These are phyloP conservation scores for Hystrix cristata DNA, from an alignment of 2,113 vertebrate genomes.

Conservation along the genomic window DNA sequence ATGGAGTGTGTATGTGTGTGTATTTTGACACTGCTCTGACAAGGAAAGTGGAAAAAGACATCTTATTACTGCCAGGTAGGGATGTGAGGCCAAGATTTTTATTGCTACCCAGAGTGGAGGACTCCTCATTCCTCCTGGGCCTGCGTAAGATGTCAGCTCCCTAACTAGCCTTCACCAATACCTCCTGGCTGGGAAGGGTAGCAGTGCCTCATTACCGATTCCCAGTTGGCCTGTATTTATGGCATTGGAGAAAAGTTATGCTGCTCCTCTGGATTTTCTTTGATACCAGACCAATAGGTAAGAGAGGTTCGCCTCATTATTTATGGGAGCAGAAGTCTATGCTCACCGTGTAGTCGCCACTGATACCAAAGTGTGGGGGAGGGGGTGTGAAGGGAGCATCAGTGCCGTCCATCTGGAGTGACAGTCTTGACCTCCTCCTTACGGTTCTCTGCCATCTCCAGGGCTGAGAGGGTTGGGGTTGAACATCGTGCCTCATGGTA, in stretches of 20 bases:
- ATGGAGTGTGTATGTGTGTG: neutral
- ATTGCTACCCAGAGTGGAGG: neutral
- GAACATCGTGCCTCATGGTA: neutral
- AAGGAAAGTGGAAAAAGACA: neutral
- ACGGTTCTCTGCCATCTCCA: neutral
- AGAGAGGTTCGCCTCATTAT: neutral
- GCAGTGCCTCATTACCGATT: neutral
- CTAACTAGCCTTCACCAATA: neutral
- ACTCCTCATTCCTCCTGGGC: neutral
- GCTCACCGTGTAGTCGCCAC: neutral
- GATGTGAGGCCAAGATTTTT: neutral
- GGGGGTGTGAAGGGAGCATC: neutral
- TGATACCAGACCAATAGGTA: neutral
- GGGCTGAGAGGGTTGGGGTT: neutral
- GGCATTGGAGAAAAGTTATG: neutral
- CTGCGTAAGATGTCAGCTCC: neutral
- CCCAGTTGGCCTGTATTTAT: neutral
- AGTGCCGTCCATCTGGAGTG: accelerated
- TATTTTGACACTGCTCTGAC: neutral
- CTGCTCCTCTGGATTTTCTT: neutral
- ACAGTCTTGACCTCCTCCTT: neutral
- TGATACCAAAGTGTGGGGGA: neutral
- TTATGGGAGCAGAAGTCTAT: neutral
- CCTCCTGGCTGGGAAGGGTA: neutral
- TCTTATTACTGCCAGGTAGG: neutral